These are phyloP conservation scores for Euthynnus affinis DNA, from an alignment of 2,797 vertebrate species.

Conservation along the genomic window DNA sequence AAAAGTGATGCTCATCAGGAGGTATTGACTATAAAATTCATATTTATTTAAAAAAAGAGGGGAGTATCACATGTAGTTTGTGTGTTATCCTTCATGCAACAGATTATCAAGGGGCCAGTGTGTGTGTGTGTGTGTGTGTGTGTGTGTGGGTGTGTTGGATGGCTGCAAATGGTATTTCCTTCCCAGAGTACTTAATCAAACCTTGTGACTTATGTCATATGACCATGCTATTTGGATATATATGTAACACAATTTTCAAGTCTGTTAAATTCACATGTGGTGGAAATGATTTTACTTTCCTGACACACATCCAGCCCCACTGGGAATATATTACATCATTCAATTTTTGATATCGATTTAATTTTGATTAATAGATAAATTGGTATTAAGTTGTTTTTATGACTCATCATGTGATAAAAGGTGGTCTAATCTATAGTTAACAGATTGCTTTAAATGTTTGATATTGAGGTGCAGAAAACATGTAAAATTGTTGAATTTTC, in stretches of 20 bases:
- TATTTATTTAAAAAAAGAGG: neutral
- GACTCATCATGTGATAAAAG: neutral
- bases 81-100: neutral
- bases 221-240: conserved; percentile 39
- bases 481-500: no score
- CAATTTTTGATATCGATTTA: neutral
- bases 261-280: conserved; percentile 2
- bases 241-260: conserved; percentile 12
- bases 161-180: conserved; percentile 12
- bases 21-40: neutral
- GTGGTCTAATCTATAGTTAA: no score
- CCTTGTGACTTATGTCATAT: conserved; percentile 71
- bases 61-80: neutral
- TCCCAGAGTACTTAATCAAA: conserved; percentile 54
- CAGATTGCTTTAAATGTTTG: no score
- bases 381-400: neutral
- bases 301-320: neutral
- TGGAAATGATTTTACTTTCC: neutral
- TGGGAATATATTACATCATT: neutral
- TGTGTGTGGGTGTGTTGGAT: conserved; percentile 8
- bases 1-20: neutral
- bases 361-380: neutral
- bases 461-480: no score
- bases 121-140: neutral
- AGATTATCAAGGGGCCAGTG: conserved; percentile 44